A percentile compares a stretch with the other conserved stretches of the same genome.
phyloP scores from a whole-genome alignment of 2,113 vertebrate genomes.

The Mus spicilegus region DNA sequence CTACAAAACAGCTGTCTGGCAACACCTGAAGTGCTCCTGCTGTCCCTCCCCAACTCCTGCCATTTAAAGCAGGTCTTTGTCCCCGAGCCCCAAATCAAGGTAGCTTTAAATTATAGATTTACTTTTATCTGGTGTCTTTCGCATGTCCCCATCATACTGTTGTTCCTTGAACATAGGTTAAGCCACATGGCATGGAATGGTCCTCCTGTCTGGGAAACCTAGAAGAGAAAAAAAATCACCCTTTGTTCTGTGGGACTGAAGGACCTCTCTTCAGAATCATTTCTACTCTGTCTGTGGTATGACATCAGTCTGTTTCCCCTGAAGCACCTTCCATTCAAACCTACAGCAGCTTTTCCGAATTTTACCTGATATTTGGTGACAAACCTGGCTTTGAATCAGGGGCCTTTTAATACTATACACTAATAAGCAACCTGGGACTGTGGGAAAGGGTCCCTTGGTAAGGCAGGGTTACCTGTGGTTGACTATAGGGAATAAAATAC shows the following conservation, averaged over 20 bases:
- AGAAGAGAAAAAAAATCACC: background rate
- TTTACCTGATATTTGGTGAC: background rate
- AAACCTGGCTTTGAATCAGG: background rate
- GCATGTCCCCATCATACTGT: background rate
- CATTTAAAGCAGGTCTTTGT: background rate
- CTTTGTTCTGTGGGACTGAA: background rate
- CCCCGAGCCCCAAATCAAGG: background rate
- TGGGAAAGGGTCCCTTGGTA: background rate
- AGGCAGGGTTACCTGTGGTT: background rate
- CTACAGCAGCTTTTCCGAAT: background rate
- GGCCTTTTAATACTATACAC: background rate
- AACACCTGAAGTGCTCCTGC: background rate
- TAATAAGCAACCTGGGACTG: background rate
- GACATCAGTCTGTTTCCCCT: background rate
- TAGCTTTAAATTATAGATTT: background rate
- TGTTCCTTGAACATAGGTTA: background rate
- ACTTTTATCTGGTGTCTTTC: background rate
- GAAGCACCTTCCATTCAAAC: background rate
- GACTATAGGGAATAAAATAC: background rate
- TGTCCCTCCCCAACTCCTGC: background rate
- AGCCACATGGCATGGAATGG: background rate
- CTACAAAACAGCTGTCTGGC: background rate
- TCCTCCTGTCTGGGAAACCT: background rate
- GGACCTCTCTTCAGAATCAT: background rate
- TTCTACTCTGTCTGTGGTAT: background rate